Evolutionary conservation across 2,888 invertebrate genomes (phyloP).

Genomic region (Plagodis dolabraria): DNA sequence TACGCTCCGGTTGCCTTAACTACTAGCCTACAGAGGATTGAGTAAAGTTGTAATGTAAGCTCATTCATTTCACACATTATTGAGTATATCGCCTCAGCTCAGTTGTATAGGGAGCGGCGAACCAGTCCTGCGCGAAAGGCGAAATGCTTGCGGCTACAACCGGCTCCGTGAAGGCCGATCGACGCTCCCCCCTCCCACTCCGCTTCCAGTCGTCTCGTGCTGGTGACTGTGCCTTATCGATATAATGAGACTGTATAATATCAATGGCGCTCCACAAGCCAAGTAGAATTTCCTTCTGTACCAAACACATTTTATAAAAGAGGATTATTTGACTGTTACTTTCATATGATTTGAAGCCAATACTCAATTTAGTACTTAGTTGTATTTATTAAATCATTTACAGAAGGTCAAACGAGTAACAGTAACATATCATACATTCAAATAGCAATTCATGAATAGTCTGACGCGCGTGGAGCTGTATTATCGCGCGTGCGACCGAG

Average conservation of each 20-base stretch:
- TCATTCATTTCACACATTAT: constrained; percentile 34
- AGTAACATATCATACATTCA: constrained; percentile 15
- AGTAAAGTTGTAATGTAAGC: constrained; percentile 13
- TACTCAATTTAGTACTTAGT: too few relatives aligned
- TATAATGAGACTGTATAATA: constrained; percentile 46
- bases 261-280: constrained; percentile 30
- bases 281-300: background rate
- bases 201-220: constrained; percentile 40
- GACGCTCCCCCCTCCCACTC: constrained; percentile 62
- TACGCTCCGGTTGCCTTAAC: too few relatives aligned
- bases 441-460: constrained; percentile 48
- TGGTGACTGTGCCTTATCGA: constrained; percentile 67
- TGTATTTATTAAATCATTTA: too few relatives aligned
- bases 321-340: too few relatives aligned
- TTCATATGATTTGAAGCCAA: too few relatives aligned
- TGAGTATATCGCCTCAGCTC: constrained; percentile 20
- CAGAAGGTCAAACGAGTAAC: constrained; percentile 3
- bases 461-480: constrained; percentile 48
- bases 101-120: constrained; percentile 68
- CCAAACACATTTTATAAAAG: too few relatives aligned
- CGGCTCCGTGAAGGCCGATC: constrained; percentile 82
- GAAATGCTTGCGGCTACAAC: constrained; percentile 79
- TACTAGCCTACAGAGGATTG: background rate
- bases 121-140: constrained; percentile 79
- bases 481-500: constrained; percentile 61